Base-by-base conservation (phyloP, 2,888 invertebrate species). In the Xestia rhomboidea region DNA sequence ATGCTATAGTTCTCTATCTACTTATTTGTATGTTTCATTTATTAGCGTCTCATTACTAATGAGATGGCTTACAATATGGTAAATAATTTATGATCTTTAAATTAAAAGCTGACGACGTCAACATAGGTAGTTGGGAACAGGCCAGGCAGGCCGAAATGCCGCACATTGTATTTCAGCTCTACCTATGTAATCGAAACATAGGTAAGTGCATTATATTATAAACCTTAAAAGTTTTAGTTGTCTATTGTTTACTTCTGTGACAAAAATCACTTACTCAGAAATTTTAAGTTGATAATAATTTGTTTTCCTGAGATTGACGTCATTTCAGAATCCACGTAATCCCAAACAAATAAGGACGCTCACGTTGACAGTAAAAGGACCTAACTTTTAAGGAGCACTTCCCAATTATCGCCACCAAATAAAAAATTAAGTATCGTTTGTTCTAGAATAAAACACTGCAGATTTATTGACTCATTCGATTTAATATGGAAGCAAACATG, bases 351-450 rank as follows among this genome's bases (percentile, higher is more conserved):
- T 69, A 78, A 54, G 82, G 79, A 51, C 7, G 38, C 79, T 63
- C 62, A 70, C 64, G n/a, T 68, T 60, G 34, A 51, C 46, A 68
- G 68, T 62, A 79, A 73, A 68, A 68, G 67, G 54, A 51, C 49
- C 64, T 46, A 54, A 60, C 80, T 49, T 68, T 64, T 81, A 83
- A 77, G 81, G 84, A 62, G 38, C 30, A 49, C 30, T 41, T 21
- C 15, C 34, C n/a, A 63, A 64, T 57, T 38, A 46, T 69, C 57
- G 8, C 30, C 62, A 51, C 77, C 78, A 83, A 83, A 78, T 84
- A 84, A 67, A 84, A 69, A 81, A 78, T 70, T 69, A 68, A 84
- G 27, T 74, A 30, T 67, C 83, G 13, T 81, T 83, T 83, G 82
- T 83, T 78, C 70, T 46, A 70, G 11, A 60, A 73, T 54, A 77